These are phyloP conservation scores for Pseudococcus viburni DNA, from an alignment of 2,888 invertebrate species.

Conservation along the genomic window DNA sequence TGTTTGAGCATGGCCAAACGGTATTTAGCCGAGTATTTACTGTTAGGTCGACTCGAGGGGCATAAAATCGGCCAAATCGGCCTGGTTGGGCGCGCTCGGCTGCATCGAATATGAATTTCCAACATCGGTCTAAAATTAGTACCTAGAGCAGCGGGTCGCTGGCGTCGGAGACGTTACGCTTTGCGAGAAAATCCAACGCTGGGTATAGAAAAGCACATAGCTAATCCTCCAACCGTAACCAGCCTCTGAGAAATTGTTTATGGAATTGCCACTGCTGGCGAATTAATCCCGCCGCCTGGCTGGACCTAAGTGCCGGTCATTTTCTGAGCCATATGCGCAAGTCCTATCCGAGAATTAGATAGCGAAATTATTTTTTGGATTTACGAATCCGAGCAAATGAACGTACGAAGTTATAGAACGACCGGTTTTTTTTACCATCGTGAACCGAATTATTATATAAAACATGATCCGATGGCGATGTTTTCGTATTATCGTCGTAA, in stretches of 20 bases:
- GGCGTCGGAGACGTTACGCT: background rate
- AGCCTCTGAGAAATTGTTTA: background rate
- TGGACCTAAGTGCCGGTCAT: no score
- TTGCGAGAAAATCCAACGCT: background rate
- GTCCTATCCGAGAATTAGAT: background rate
- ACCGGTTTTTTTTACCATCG: background rate
- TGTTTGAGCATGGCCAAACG: background rate
- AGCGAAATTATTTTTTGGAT: background rate
- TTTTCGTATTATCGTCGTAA: slow-evolving; percentile 11
- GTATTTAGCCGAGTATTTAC: background rate
- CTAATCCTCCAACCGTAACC: slow-evolving; percentile 6
- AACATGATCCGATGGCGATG: slow-evolving; percentile 33
- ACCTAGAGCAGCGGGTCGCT: background rate
- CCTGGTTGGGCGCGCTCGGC: background rate
- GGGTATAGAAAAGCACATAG: background rate
- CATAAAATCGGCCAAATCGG: no score
- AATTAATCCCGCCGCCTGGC: background rate
- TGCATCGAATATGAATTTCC: background rate
- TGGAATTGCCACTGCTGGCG: background rate
- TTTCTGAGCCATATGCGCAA: background rate
- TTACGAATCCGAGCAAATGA: background rate
- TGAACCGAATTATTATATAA: slow-evolving; percentile 15
- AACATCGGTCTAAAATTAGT: background rate
- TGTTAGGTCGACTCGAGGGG: no score
- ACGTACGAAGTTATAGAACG: background rate